Conservation (phyloP, 2,888 invertebrate species). For the Erpobdella octoculata region DNA sequence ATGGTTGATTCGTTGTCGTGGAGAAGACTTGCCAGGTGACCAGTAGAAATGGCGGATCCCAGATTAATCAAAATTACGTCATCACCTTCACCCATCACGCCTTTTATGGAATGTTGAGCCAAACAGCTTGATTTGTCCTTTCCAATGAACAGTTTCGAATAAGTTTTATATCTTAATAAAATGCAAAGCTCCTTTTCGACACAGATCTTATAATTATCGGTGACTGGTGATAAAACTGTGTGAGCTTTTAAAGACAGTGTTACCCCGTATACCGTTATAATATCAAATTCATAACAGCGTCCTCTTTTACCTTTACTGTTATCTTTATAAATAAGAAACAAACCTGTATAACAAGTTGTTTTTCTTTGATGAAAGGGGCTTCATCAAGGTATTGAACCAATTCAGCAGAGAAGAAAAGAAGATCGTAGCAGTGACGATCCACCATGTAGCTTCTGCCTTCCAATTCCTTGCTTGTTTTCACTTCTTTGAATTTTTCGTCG, state of each 20-base stretch:
- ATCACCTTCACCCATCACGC: conserved; percentile 45
- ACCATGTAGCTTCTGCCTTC: conserved; percentile 40
- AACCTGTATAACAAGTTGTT: conserved; percentile 48
- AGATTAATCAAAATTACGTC: conserved; percentile 49
- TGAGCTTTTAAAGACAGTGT: too few species aligned
- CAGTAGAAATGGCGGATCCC: conserved; percentile 46
- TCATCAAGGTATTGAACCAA: conserved; percentile 40
- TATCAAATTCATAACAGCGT: too few species aligned
- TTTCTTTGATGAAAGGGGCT: conserved; percentile 41
- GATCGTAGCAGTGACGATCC: conserved; percentile 46
- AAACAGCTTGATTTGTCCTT: conserved; percentile 51
- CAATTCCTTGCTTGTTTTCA: conserved; percentile 37
- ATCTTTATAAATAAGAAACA: too few species aligned
- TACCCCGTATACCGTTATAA: too few species aligned
- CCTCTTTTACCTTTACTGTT: too few species aligned
- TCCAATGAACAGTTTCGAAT: too few species aligned
- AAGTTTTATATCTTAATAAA: too few species aligned
- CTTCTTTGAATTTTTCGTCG: conserved; percentile 40
- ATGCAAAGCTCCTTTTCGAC: too few species aligned
- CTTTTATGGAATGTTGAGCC: conserved; percentile 45
- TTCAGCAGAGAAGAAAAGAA: conserved; percentile 45
- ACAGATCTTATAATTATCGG: too few species aligned
- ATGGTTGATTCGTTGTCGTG: conserved; percentile 38
- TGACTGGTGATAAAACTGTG: too few species aligned
- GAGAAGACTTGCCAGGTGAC: conserved; percentile 47